Evolutionary conservation across 2,888 invertebrate species (phyloP).

Genomic region (Limnephilus lunatus): DNA sequence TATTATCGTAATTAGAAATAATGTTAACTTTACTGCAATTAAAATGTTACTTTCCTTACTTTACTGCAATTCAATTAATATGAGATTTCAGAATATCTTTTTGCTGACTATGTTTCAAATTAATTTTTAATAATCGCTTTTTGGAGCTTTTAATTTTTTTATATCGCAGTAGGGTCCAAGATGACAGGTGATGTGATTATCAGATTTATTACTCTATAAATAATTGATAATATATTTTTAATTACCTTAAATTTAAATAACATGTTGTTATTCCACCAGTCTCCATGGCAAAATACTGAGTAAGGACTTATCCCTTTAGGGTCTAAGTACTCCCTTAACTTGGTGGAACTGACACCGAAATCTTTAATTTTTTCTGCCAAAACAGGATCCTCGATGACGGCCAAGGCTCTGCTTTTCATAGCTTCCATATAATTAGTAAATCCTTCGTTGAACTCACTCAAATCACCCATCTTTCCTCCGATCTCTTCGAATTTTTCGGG

Average conservation of each 20-base stretch:
- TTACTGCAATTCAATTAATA: too few species aligned
- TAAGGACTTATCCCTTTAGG: not conserved
- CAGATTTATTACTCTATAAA: not conserved
- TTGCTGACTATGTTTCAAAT: too few species aligned
- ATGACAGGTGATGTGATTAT: too few species aligned
- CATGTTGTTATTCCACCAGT: conserved; percentile 35
- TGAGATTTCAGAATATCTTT: too few species aligned
- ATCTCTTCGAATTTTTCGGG: conserved; percentile 21
- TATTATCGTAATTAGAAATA: too few species aligned
- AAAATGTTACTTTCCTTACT: too few species aligned
- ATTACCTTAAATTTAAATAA: conserved; percentile 26
- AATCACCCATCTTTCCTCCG: not conserved
- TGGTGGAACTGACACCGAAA: not conserved
- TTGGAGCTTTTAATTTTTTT: too few species aligned
- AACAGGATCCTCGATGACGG: conserved; percentile 4
- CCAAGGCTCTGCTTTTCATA: not conserved
- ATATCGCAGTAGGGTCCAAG: too few species aligned
- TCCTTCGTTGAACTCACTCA: not conserved
- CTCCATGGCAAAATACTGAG: conserved; percentile 19
- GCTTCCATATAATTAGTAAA: conserved; percentile 14
- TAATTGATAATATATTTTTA: not conserved
- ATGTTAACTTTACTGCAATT: too few species aligned
- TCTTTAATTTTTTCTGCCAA: not conserved
- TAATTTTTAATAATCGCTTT: too few species aligned
- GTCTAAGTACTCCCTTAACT: not conserved